Evolutionary conservation across 53 echinoderm and acorn worm genomes (phyloP).

Genomic region (Zoroaster sp.): DNA sequence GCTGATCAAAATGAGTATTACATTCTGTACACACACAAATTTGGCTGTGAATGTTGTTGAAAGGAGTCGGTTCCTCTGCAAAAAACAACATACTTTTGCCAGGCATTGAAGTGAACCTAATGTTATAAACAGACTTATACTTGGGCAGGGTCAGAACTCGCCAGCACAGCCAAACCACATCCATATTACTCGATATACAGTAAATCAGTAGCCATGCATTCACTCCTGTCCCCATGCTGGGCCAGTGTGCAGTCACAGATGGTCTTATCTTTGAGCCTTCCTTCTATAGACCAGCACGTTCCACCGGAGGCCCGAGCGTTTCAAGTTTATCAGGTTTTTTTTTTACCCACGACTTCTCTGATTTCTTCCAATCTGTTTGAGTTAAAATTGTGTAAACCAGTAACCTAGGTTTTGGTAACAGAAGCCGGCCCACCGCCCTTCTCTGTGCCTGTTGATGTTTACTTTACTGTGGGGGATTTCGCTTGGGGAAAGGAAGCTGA

Average conservation of each 20-base stretch:
- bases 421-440: neutral
- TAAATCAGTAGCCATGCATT: neutral
- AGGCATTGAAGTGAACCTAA: too few relatives aligned
- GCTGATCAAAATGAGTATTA: too few relatives aligned
- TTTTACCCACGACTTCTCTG: neutral
- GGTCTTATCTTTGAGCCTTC: neutral
- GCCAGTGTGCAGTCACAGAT: neutral
- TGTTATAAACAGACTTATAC: too few relatives aligned
- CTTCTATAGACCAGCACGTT: neutral
- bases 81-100: too few relatives aligned
- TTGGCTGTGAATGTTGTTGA: too few relatives aligned
- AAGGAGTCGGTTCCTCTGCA: too few relatives aligned
- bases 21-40: too few relatives aligned
- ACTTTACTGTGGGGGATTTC: neutral
- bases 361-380: slow-evolving; percentile 32
- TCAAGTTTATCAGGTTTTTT: neutral
- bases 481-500: neutral
- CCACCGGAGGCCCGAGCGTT: neutral
- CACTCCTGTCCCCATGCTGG: neutral
- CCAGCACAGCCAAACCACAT: too few relatives aligned
- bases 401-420: slow-evolving; percentile 9
- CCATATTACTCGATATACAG: too few relatives aligned
- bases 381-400: neutral
- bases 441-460: neutral
- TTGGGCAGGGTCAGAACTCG: too few relatives aligned